Evolutionary conservation across 1,140 invertebrate species (phyloP), one percentile per base, ranked within the genome.

Genomic region (Batillaria attramentaria): DNA sequence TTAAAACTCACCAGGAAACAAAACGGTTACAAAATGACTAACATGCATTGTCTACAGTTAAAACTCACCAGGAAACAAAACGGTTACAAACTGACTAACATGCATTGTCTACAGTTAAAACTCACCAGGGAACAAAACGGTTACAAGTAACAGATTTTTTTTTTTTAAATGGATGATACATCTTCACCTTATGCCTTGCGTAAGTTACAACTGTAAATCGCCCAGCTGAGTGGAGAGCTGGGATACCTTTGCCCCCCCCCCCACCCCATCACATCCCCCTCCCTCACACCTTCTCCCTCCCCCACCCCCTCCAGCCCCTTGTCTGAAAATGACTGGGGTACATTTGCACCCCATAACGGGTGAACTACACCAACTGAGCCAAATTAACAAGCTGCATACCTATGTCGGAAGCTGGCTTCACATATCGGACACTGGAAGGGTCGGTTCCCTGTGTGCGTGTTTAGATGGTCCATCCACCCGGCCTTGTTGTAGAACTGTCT

Each of bases 401-500:
- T 72, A 41, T 83, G 82, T 4, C 75, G 73, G 78, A 85, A 86
- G 18, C 50, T 72, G 13, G 78, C 66, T 4, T 33, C 46, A 33
- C 85, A 86, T 13, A 75, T 37, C 31, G 60, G 13, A 75, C 85
- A 86, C 24, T 46, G 54, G 57, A 79, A 84, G 4, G 85, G 85
- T 28, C 78, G 72, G 28, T 76, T 72, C 20, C 83, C 83, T 35
- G 83, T 79, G 69, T 85, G 84, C 31, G 77, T 84, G 69, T 84
- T 84, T 73, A 72, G 72, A 62, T 85, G 84, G 70, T 84, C 82
- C 2, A 57, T 77, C 77, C 77, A 82, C 1, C 70, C 43, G 8
- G 79, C 69, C 28, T 72, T 69, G 62, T 85, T 84, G 75, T 77
- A 65, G 62, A 84, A 85, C 43, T 81, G 74, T 72, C 74, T 76